Conservation (phyloP, 2,797 vertebrate genomes). For the Percopsis omiscomaycus region DNA sequence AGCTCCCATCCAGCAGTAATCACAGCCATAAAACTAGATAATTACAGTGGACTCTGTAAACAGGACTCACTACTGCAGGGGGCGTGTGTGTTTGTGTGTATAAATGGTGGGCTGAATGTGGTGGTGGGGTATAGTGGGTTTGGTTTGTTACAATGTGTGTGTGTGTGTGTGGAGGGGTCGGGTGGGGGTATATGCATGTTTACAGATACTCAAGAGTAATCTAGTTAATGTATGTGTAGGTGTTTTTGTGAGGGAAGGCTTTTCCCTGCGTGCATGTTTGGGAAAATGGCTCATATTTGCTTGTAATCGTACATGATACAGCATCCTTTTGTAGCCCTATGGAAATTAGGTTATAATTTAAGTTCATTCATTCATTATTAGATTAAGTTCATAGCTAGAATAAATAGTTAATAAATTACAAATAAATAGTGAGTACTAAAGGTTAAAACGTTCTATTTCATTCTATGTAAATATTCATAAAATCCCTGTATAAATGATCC, state of each 20-base stretch:
- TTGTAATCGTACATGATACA: neutral
- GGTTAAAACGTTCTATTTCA: too few species aligned
- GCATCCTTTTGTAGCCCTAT: constrained; percentile 21
- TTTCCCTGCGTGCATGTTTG: neutral
- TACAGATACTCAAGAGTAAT: neutral
- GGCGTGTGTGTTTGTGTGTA: neutral
- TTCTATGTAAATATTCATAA: too few species aligned
- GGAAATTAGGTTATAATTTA: too few species aligned
- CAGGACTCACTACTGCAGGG: constrained; percentile 30
- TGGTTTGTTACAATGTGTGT: neutral
- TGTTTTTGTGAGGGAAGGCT: neutral
- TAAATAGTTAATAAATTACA: too few species aligned
- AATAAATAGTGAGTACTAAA: too few species aligned
- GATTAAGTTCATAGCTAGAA: too few species aligned
- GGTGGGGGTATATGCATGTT: neutral
- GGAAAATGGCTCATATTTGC: neutral
- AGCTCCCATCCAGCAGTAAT: constrained; percentile 50
- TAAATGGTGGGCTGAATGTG: neutral
- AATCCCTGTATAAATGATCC: too few species aligned
- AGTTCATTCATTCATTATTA: too few species aligned
- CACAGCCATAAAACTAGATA: constrained; percentile 59
- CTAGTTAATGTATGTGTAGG: neutral
- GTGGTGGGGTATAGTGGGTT: neutral
- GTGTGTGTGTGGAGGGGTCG: neutral
- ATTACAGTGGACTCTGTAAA: constrained; percentile 56